Evolutionary conservation across 1,140 invertebrate genomes (phyloP).

Genomic region (Papilio xuthus): DNA sequence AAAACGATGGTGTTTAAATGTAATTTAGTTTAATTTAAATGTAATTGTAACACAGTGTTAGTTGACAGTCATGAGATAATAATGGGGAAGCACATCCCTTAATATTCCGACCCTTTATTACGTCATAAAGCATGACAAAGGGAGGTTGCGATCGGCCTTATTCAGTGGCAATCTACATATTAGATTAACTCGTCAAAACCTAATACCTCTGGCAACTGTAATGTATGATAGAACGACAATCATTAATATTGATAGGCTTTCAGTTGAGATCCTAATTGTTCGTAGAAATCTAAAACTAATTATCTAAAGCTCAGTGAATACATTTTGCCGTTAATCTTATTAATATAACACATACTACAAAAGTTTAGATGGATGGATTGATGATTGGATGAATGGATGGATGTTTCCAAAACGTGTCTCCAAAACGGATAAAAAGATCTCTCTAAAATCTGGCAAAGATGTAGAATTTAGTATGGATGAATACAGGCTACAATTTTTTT

Average conservation of each 20-base stretch:
- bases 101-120: conserved; percentile 6
- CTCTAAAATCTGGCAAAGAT: too few species aligned
- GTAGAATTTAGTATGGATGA: too few species aligned
- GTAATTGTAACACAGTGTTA: not conserved
- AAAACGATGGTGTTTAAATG: not conserved
- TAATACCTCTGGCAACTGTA: not conserved
- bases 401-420: too few species aligned
- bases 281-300: not conserved
- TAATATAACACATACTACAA: too few species aligned
- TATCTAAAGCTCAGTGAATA: not conserved
- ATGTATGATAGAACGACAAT: not conserved
- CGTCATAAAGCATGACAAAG: conserved; percentile 21
- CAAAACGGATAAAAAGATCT: too few species aligned
- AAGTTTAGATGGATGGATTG: too few species aligned
- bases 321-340: too few species aligned
- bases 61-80: conserved; percentile 8
- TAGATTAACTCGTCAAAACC: conserved; percentile 17
- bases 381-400: too few species aligned
- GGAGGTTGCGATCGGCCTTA: not conserved
- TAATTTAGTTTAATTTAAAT: conserved; percentile 1
- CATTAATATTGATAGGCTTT: not conserved
- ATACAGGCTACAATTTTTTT: too few species aligned
- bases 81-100: not conserved
- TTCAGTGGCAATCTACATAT: conserved; percentile 15
- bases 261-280: not conserved